A percentile compares a stretch with the other conserved stretches of the same genome.
These are phyloP conservation scores for Tiliacea aurago DNA, from an alignment of 2,888 invertebrate genomes.

Conservation along the genomic window DNA sequence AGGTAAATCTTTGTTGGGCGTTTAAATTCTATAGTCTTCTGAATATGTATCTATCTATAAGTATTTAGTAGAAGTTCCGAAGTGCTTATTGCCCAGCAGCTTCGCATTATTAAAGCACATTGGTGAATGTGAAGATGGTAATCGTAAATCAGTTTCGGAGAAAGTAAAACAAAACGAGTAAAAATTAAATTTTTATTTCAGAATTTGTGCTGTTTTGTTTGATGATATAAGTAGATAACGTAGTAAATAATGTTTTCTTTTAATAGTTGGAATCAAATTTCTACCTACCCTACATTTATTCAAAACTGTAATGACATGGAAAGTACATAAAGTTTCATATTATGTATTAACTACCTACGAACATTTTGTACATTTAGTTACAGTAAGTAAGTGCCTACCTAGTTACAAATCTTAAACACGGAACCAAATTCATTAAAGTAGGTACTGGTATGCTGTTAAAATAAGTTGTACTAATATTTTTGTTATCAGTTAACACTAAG, in stretches of 20 bases:
- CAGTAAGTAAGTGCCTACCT: slow-evolving; percentile 9
- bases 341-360: slow-evolving; percentile 1
- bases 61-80: not conserved
- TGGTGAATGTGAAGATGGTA: not conserved
- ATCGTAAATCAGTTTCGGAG: not conserved
- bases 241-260: slow-evolving; percentile 1
- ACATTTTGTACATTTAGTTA: slow-evolving; percentile 52
- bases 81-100: too few species aligned
- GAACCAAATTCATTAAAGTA: slow-evolving; percentile 47
- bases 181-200: slow-evolving; percentile 35
- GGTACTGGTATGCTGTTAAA: slow-evolving; percentile 11
- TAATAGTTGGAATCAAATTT: not conserved
- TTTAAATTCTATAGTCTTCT: not conserved
- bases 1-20: not conserved
- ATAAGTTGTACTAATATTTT: slow-evolving; percentile 54
- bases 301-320: not conserved
- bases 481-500: slow-evolving; percentile 45
- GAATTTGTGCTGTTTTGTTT: slow-evolving; percentile 22
- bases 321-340: not conserved
- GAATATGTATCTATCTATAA: too few species aligned
- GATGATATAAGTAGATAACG: not conserved
- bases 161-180: slow-evolving; percentile 7
- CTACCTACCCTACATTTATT: not conserved
- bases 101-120: too few species aligned
- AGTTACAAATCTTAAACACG: slow-evolving; percentile 28